phyloP scores from a whole-genome alignment of 2,888 invertebrate species.

The Acrobasis suavella region DNA sequence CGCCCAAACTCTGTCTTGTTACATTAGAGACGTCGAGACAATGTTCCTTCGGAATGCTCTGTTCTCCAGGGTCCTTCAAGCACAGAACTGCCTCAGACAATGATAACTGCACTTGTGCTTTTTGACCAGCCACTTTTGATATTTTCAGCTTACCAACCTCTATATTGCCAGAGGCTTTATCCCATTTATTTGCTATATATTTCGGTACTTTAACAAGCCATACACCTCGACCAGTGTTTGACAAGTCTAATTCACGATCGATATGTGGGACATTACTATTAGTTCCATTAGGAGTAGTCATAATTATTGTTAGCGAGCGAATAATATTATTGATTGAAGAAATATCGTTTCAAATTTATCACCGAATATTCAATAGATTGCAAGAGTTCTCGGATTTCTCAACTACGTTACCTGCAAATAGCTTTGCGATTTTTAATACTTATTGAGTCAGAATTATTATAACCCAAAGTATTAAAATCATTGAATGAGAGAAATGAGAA shows the following conservation, averaged over 20 bases:
- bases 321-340: background rate
- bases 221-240: conserved; percentile 94
- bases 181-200: conserved; percentile 97
- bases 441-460: too few relatives aligned
- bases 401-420: too few relatives aligned
- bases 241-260: conserved; percentile 92
- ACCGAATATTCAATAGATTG: too few relatives aligned
- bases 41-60: conserved; percentile 94
- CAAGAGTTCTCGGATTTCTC: too few relatives aligned
- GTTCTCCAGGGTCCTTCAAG: conserved; percentile 89
- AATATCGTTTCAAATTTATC: too few relatives aligned
- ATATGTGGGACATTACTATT: conserved; percentile 71
- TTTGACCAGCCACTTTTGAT: conserved; percentile 89
- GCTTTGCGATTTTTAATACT: too few relatives aligned
- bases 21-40: conserved; percentile 95
- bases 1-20: conserved; percentile 94
- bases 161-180: conserved; percentile 93
- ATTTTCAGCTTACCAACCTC: conserved; percentile 97
- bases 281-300: conserved; percentile 42
- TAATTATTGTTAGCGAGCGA: conserved; percentile 23
- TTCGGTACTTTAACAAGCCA: conserved; percentile 99
- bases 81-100: conserved; percentile 91
- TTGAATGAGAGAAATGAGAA: too few relatives aligned
- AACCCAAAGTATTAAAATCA: too few relatives aligned
- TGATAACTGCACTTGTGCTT: conserved; percentile 93